Evolutionary conservation across 2,797 vertebrate genomes (phyloP).

Genomic region (Phrynocephalus vlangalii): DNA sequence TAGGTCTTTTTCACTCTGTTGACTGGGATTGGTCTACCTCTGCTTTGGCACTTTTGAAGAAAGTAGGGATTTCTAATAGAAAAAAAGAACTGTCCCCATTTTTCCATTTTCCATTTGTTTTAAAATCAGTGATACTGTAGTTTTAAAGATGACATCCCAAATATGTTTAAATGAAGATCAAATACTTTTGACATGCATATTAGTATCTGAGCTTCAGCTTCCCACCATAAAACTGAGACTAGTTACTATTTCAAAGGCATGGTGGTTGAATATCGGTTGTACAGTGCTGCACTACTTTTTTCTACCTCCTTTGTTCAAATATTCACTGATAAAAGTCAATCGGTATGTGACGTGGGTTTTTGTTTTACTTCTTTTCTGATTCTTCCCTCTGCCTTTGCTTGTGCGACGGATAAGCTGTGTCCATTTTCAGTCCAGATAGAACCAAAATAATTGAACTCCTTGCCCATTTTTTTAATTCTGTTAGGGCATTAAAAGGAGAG

Average conservation of each 20-base stretch:
- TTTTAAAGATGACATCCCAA: not conserved
- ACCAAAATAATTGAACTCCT: not conserved
- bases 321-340: not conserved
- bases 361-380: not conserved
- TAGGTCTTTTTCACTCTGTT: no score
- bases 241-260: not conserved
- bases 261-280: not conserved
- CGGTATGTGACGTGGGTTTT: not conserved
- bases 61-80: no score
- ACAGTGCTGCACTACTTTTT: not conserved
- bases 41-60: no score
- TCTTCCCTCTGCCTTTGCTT: not conserved
- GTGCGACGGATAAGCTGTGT: no score
- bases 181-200: not conserved
- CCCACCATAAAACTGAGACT: not conserved
- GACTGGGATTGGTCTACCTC: no score
- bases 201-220: not conserved
- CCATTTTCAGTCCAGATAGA: not conserved
- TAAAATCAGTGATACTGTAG: no score
- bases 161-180: not conserved
- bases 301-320: no score
- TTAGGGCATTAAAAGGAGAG: not conserved
- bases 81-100: no score
- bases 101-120: no score
- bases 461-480: not conserved